phyloP scores from a whole-genome alignment of 1,140 invertebrate species.

The Sinonovacula constricta region DNA sequence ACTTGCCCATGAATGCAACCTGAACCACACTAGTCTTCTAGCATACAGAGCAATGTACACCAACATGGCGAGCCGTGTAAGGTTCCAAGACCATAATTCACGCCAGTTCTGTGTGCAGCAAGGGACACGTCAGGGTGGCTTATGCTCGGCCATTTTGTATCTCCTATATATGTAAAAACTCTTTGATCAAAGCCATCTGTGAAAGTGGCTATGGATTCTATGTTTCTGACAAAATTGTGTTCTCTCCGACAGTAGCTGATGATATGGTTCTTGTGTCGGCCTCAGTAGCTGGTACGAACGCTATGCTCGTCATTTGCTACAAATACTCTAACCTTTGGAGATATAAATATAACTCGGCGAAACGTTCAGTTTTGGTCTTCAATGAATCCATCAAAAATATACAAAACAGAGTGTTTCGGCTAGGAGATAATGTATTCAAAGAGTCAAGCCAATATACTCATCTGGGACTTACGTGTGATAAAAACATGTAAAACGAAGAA shows the following conservation, averaged over 20 bases:
- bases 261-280: conserved; percentile 20
- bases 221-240: too few relatives aligned
- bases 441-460: too few relatives aligned
- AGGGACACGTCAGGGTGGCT: conserved; percentile 23
- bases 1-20: not conserved
- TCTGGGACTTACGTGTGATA: too few relatives aligned
- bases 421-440: too few relatives aligned
- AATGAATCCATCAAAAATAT: too few relatives aligned
- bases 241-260: not conserved
- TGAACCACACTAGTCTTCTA: too few relatives aligned
- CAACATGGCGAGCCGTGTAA: conserved; percentile 1
- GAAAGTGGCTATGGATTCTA: conserved; percentile 1
- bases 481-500: too few relatives aligned
- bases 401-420: too few relatives aligned
- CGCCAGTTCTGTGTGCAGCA: not conserved
- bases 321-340: conserved; percentile 11
- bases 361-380: conserved; percentile 10
- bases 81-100: not conserved
- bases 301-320: conserved; percentile 18
- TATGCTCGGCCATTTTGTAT: conserved; percentile 13
- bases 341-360: not conserved
- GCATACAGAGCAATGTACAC: not conserved
- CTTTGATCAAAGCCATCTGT: not conserved
- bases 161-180: conserved; percentile 8
- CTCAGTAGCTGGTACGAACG: too few relatives aligned